phyloP scores from a whole-genome alignment of 23 tunicate genomes.

The Oikopleura dioica region DNA sequence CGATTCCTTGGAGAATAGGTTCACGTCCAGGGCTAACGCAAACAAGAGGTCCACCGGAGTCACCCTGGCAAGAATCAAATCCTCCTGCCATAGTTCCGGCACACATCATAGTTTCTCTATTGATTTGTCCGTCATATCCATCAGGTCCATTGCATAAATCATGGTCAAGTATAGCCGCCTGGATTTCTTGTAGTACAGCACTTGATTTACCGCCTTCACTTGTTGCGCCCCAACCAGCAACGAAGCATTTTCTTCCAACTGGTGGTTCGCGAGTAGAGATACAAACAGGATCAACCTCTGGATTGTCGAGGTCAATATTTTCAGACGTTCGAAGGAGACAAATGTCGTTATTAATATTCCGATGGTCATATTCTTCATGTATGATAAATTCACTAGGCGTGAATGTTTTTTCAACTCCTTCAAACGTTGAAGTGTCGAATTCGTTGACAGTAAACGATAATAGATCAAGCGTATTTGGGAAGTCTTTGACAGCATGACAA shows the following conservation, averaged over 20 bases:
- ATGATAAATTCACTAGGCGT: conserved; percentile 4
- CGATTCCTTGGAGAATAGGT: neutral
- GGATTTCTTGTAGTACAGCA: neutral
- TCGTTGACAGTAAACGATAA: conserved; percentile 3
- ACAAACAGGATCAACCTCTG: neutral
- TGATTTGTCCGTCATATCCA: neutral
- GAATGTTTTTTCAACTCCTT: neutral
- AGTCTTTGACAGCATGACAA: neutral
- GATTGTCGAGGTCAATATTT: neutral
- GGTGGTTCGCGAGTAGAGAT: neutral
- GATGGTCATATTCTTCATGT: neutral
- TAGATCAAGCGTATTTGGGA: neutral
- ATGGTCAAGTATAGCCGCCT: neutral
- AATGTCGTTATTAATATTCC: neutral
- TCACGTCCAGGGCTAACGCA: neutral
- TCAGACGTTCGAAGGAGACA: neutral
- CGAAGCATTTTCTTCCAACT: neutral
- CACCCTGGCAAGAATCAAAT: conserved; percentile 8
- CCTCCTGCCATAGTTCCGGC: conserved; percentile 1
- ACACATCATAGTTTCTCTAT: neutral
- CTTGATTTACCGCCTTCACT: neutral
- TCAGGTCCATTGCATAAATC: neutral
- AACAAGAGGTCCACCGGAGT: conserved; percentile 3
- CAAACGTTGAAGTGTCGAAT: neutral
- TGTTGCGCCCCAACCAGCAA: neutral